Evolutionary conservation across 1,140 invertebrate genomes (phyloP), one percentile per base, ranked within the genome.

Genomic region (Helicoverpa zea): DNA sequence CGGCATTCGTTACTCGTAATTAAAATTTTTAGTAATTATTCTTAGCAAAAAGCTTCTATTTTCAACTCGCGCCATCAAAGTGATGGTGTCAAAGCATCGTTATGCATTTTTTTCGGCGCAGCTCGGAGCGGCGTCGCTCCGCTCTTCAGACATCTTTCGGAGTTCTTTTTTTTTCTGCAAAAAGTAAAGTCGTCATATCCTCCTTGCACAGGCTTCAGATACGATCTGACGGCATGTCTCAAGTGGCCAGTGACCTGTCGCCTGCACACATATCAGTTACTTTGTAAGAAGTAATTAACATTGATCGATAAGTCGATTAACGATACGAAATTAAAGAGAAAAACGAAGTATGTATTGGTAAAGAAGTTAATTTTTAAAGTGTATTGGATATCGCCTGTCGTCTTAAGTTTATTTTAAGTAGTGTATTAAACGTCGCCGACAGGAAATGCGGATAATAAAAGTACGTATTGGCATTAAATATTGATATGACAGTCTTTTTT

Each of bases 141-240:
- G 83, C 86, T 85, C 89, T 91, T 89, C 88, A 91, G 86, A 89
- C 88, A 83, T 85, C 84, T 84, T 89, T 91, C 73, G 85, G 84
- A 82, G 84, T 74, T 70, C 35, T 66, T 76, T 81, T 83, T 83
- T 88, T 89, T 87, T 47, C 63, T 83, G 84, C 84, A 89, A 89
- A 90, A 90, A 89, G 83, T 85, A 86, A 82, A 88, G 80, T 87
- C 83, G 82, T 88, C 86, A 86, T 85, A 87, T 87, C 84, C 86
- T 84, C 78, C 61, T 66, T 79, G 83, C 74, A n/a, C 80, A 80
- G 68, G 58, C 83, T 85, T 87, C 82, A 86, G 88, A 87, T 87
- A 87, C 82, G 84, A 88, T 87, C 87, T 86, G 87, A 85, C 75
- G 68, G 82, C 73, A 43, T 80, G 82, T 85, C 84, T 90, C 84